Conservation (phyloP, 2,888 invertebrate species). For the Elgonia sp. region DNA sequence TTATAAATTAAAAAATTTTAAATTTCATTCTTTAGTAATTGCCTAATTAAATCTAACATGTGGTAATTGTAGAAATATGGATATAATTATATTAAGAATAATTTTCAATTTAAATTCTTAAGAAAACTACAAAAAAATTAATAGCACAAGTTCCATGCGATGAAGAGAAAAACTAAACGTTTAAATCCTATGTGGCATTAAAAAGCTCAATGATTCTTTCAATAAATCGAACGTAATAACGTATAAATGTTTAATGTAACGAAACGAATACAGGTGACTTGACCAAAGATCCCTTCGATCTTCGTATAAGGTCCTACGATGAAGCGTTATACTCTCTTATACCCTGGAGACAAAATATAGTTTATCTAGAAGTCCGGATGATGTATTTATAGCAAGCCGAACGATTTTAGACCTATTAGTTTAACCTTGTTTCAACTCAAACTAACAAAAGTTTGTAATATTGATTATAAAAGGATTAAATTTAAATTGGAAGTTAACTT, state of each 20-base stretch:
- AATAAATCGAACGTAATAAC: conserved; percentile 22
- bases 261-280: conserved; percentile 39
- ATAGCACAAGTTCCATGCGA: too few species aligned
- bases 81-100: too few species aligned
- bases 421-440: conserved; percentile 61
- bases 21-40: too few species aligned
- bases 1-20: too few species aligned
- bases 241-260: conserved; percentile 46
- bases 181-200: too few species aligned
- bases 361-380: conserved; percentile 62
- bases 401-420: conserved; percentile 67
- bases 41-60: too few species aligned
- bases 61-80: too few species aligned
- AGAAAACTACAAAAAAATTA: too few species aligned
- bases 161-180: too few species aligned
- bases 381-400: conserved; percentile 68
- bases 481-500: conserved; percentile 49
- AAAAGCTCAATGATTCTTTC: not conserved
- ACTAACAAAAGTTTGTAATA: conserved; percentile 46
- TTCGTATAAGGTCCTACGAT: conserved; percentile 43
- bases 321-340: conserved; percentile 33
- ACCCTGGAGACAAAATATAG: conserved; percentile 66
- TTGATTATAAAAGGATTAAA: conserved; percentile 53
- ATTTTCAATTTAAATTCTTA: too few species aligned
- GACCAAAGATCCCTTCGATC: conserved; percentile 34